Base-by-base conservation (phyloP, 35 echinoderm and acorn worm genomes). In the Eucidaris tribuloides region DNA sequence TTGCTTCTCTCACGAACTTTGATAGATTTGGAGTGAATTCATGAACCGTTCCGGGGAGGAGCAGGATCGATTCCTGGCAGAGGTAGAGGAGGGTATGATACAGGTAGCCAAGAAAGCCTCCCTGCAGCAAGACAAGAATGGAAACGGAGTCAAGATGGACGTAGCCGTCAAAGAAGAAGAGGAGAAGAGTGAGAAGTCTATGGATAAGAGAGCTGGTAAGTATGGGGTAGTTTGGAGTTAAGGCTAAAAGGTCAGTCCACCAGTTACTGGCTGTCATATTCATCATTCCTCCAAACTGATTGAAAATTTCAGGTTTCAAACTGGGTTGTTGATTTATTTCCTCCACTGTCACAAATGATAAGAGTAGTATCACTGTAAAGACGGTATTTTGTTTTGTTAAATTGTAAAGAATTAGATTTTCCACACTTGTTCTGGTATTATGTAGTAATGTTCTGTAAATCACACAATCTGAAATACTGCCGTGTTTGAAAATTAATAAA, bases 21-120 rank as follows among this genome's bases (percentile, higher is more conserved):
- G 27, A 34, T 81, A 99, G 96, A 89, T 93, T 20, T 99, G 96
- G 96, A 99, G 92, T 90, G 86, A 99, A 31, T 99, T 99, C 31
- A 84, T 99, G 38, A 93, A 99, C 45, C 78, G 88, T 34, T 72
- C 90, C 33, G 96, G 83, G 60, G 96, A 99, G 58, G 90, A 99
- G 36, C 96, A 99, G 62, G 96, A 99, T 17, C 24, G 55, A 28
- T 99, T 79, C 79, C 79, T 99, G 19, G 56, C 64, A 40, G 49
- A 74, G 25, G 64, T 96, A 24, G 81, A 74, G 23, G 68, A 74
- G 37, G 68, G 68, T 1, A 74, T 74, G 68, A 41, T 74, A 33
- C 7, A 20, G 68, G 68, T 74, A 3, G 68, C 68, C 37, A 74
- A 44, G 68, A 74, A 74, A 4, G 68, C 68, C 24, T 74, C 68